Conservation (phyloP, 2,797 vertebrate genomes). For the Sternotherus odoratus region DNA sequence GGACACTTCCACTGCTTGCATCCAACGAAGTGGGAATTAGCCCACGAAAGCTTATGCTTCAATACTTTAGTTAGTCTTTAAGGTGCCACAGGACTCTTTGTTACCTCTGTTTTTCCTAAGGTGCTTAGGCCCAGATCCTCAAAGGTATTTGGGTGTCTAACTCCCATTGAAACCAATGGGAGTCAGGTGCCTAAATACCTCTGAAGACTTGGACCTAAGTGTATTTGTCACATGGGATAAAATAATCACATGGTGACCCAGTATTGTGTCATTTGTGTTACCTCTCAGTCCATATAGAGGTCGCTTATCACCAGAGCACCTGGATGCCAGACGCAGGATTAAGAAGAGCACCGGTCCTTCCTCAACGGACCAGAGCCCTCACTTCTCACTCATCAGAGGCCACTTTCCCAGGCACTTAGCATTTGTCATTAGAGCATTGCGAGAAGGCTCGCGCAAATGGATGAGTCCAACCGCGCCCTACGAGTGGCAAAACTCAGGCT, state of each 20-base stretch:
- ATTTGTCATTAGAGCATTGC: neutral
- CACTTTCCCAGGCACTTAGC: too few relatives aligned
- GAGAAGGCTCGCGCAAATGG: neutral
- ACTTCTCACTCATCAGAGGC: neutral
- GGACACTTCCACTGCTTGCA: too few relatives aligned
- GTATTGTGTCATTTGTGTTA: neutral
- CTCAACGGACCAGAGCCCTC: neutral
- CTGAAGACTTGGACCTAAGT: neutral
- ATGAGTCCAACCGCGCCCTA: neutral
- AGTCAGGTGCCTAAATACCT: neutral
- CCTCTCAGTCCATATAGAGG: neutral
- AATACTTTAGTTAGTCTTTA: too few relatives aligned
- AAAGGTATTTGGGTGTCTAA: neutral
- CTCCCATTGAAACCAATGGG: neutral
- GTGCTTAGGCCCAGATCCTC: neutral
- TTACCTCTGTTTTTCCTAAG: neutral
- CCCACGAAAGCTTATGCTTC: too few relatives aligned
- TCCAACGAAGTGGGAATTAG: too few relatives aligned
- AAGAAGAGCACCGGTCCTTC: fast-evolving
- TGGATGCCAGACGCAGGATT: neutral
- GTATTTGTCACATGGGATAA: neutral
- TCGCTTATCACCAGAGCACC: neutral
- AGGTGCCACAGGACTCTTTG: too few relatives aligned
- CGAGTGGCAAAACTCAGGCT: fast-evolving
- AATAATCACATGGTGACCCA: neutral